Conservation (phyloP, 2,888 invertebrate genomes). For the Scaptomyza cyrtandrae region DNA sequence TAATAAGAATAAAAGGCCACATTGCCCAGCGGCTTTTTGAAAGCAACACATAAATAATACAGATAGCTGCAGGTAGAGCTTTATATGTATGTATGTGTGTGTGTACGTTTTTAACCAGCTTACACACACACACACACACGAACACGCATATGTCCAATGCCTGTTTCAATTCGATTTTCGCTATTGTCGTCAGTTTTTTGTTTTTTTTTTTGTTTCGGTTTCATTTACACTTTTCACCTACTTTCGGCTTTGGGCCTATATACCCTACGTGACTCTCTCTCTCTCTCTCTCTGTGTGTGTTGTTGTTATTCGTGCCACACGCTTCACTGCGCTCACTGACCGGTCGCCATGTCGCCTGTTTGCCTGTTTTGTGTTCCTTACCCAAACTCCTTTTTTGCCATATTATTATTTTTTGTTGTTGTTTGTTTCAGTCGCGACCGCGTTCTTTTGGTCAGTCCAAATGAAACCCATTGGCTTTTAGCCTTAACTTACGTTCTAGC, state of each 20-base stretch:
- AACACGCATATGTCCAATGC: conserved; percentile 26
- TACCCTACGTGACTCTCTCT: neutral
- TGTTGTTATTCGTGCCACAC: conserved; percentile 56
- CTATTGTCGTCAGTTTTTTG: conserved; percentile 29
- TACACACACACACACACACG: conserved; percentile 11
- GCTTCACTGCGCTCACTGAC: conserved; percentile 59
- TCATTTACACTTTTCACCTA: conserved; percentile 76
- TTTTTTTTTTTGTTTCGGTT: conserved; percentile 24
- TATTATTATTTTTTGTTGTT: neutral
- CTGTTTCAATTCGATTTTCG: conserved; percentile 70
- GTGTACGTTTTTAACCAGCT: conserved; percentile 24
- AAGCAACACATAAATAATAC: conserved; percentile 61
- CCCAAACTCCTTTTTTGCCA: conserved; percentile 3
- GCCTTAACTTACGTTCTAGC: conserved; percentile 3
- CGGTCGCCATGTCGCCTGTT: conserved; percentile 65
- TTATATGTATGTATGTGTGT: conserved; percentile 12
- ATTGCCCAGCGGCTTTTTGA: conserved; percentile 48
- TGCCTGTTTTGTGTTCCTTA: neutral
- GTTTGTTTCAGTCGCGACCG: conserved; percentile 42
- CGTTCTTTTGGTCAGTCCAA: conserved; percentile 53
- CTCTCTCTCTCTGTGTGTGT: conserved; percentile 8
- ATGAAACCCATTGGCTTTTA: conserved; percentile 43
- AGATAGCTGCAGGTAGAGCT: conserved; percentile 10
- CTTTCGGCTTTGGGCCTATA: conserved; percentile 56
- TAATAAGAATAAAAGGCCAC: conserved; percentile 24